Percentiles rank a stretch among this genome's conserved stretches.
Conservation (phyloP, 2,113 vertebrate genomes). For the Varanus komodoensis region DNA sequence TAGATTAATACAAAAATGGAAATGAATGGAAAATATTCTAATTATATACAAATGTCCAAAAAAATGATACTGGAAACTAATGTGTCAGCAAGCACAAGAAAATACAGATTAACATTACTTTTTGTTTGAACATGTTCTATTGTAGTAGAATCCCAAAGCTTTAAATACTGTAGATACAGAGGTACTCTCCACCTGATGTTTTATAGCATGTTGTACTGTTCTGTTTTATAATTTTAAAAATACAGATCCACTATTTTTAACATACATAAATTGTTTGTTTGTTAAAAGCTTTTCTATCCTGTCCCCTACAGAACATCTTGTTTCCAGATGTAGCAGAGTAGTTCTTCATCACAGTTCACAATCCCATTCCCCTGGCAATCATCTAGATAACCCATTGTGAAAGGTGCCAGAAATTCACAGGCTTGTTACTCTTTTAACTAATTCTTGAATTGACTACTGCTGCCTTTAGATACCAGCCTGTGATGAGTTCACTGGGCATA, state of each 20-base stretch:
- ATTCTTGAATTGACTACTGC: constrained; percentile 48
- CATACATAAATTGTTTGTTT: constrained; percentile 15
- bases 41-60: not conserved
- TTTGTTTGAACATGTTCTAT: not conserved
- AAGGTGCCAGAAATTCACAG: constrained; percentile 38
- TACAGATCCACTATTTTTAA: constrained; percentile 48
- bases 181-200: not conserved
- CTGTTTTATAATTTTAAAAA: constrained; percentile 61
- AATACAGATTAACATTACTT: not conserved
- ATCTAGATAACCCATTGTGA: constrained; percentile 20
- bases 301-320: not conserved
- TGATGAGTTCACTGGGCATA: constrained; percentile 57
- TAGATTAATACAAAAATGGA: not conserved
- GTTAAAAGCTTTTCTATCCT: no score
- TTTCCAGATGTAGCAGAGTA: constrained; percentile 47
- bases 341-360: constrained; percentile 49
- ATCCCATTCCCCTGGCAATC: constrained; percentile 49
- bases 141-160: not conserved
- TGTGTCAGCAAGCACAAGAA: not conserved
- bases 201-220: not conserved
- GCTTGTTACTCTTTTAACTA: constrained; percentile 47
- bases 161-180: not conserved
- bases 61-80: not conserved
- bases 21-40: not conserved
- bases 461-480: constrained; percentile 59